These are phyloP conservation scores for Poliocrania exsul DNA, from an alignment of 2,797 vertebrate species.

Conservation along the genomic window DNA sequence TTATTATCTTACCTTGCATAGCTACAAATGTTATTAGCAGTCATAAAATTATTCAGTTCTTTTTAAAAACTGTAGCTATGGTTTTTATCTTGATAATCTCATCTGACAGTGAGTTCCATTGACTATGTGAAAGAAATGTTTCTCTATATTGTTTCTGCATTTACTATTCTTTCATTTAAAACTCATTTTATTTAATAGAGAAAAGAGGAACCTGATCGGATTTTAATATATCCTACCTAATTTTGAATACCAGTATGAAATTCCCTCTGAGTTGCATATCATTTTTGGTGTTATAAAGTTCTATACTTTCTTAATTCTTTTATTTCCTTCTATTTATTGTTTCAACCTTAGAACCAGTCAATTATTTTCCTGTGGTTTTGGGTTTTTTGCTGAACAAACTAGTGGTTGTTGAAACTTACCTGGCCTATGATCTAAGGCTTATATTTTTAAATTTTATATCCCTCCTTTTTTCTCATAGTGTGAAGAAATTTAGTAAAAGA, in stretches of 20 bases:
- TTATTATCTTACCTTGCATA: conserved; percentile 48
- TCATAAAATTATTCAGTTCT: conserved; percentile 18
- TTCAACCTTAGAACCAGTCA: neutral
- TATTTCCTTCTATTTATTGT: neutral
- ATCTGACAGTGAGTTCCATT: neutral
- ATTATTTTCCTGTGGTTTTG: neutral
- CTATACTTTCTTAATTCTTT: neutral
- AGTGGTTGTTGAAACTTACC: neutral
- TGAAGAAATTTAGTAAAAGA: neutral
- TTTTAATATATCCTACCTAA: neutral
- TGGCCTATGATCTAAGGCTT: neutral
- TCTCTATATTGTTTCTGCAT: neutral
- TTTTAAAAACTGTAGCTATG: neutral
- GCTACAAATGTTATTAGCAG: conserved; percentile 19
- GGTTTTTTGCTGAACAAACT: neutral
- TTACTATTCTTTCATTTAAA: neutral
- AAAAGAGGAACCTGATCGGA: neutral
- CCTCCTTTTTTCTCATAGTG: neutral
- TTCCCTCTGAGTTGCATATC: neutral
- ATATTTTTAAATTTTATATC: neutral
- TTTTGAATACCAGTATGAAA: neutral
- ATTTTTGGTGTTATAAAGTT: neutral
- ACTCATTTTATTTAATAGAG: neutral
- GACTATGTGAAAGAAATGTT: neutral
- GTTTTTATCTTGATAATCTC: conserved; percentile 15